Conservation (phyloP, 2,113 vertebrate genomes). For the Emydura subglobosa region DNA sequence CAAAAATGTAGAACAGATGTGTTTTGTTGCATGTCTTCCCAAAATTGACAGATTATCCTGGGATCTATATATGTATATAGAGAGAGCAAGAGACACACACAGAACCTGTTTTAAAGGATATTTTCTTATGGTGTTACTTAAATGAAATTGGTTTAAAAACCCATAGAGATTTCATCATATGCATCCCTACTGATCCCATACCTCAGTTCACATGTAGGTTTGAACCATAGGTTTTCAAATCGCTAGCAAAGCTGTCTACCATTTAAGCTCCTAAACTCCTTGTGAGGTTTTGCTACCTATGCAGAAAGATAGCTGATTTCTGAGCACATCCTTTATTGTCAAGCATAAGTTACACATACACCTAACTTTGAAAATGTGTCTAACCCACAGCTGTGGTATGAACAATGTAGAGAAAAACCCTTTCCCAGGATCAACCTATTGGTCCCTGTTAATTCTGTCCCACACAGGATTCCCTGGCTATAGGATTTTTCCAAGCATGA, state of each 20-base stretch:
- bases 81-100: neutral
- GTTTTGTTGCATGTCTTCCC: neutral
- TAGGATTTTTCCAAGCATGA: neutral
- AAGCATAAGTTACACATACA: neutral
- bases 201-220: rapidly evolving
- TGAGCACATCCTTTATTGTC: neutral
- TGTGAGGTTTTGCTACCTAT: neutral
- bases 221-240: neutral
- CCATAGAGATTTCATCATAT: neutral
- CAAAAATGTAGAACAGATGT: neutral
- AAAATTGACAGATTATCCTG: neutral
- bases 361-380: rapidly evolving
- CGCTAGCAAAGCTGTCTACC: neutral
- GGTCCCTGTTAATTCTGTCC: neutral
- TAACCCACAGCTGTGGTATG: neutral
- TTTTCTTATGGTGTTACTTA: rapidly evolving
- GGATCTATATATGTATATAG: neutral
- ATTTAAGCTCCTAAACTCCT: neutral
- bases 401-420: neutral
- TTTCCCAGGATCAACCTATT: neutral
- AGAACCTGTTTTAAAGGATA: neutral
- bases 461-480: neutral
- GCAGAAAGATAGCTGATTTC: rapidly evolving
- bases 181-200: rapidly evolving
- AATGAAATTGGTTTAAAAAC: neutral